A percentile compares a stretch with the other conserved stretches of the same genome.
These are phyloP conservation scores for Drosophila nebulosa DNA, from an alignment of 1,140 invertebrate species.

Conservation along the genomic window DNA sequence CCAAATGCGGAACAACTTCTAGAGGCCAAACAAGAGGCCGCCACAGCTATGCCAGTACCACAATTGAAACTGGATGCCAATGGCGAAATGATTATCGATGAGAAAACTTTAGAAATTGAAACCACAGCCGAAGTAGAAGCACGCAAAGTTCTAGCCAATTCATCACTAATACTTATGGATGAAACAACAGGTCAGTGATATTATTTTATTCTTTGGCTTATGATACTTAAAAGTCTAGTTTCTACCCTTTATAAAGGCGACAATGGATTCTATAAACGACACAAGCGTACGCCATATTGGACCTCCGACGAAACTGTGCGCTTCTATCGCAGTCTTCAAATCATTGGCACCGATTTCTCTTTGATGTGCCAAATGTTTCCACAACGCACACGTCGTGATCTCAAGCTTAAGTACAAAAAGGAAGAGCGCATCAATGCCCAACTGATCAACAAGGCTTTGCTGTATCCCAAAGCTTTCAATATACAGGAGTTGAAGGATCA, in stretches of 20 bases:
- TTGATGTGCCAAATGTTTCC: slow-evolving; percentile 93
- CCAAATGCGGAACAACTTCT: slow-evolving; percentile 42
- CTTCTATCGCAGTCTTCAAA: slow-evolving; percentile 94
- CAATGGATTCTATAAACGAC: slow-evolving; percentile 85
- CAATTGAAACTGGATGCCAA: slow-evolving; percentile 94
- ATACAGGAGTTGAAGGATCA: slow-evolving; percentile 81
- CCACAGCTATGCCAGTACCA: slow-evolving; percentile 85
- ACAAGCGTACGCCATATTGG: slow-evolving; percentile 86
- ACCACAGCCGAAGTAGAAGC: slow-evolving; percentile 85
- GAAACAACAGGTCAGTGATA: slow-evolving; percentile 81
- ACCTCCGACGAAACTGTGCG: slow-evolving; percentile 87
- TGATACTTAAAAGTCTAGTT: background rate
- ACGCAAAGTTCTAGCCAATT: slow-evolving; percentile 84
- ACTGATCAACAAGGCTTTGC: slow-evolving; percentile 81
- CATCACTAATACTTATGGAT: slow-evolving; percentile 86
- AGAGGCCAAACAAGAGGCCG: slow-evolving; percentile 32
- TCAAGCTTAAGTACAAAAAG: slow-evolving; percentile 86
- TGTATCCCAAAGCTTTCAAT: slow-evolving; percentile 81
- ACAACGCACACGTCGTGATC: slow-evolving; percentile 87
- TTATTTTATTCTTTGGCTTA: too few species aligned
- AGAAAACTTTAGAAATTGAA: slow-evolving; percentile 92
- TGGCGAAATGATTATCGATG: slow-evolving; percentile 92
- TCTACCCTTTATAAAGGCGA: slow-evolving; percentile 67
- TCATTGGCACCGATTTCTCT: slow-evolving; percentile 93
- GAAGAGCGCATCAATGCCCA: slow-evolving; percentile 81